Percentiles rank a stretch among this genome's conserved stretches.
These are phyloP conservation scores for Hippocampus zosterae DNA, from an alignment of 2,113 vertebrate genomes.

Conservation along the genomic window DNA sequence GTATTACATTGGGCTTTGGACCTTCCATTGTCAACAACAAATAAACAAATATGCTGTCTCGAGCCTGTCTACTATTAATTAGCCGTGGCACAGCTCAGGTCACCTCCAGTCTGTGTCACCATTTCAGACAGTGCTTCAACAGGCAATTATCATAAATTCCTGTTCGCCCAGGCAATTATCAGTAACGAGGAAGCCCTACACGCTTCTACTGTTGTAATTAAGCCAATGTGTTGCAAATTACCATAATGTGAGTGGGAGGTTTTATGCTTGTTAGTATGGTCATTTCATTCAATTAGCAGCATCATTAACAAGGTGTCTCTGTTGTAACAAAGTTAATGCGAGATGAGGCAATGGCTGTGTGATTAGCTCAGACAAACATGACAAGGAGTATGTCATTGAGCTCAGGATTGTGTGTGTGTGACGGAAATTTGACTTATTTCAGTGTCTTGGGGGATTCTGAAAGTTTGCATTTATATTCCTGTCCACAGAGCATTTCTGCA, in stretches of 20 bases:
- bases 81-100: conserved; percentile 59
- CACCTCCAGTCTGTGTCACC: conserved; percentile 55
- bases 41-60: background rate
- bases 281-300: conserved; percentile 99
- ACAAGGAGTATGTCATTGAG: background rate
- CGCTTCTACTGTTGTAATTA: conserved; percentile 99
- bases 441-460: background rate
- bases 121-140: conserved; percentile 81
- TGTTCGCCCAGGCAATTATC: conserved; percentile 94
- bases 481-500: background rate
- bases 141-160: conserved; percentile 98
- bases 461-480: background rate
- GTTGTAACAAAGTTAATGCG: conserved; percentile 67
- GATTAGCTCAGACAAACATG: conserved; percentile 91
- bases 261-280: conserved; percentile 97
- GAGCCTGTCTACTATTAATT: conserved; percentile 69
- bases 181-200: conserved; percentile 80
- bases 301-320: conserved; percentile 84
- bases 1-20: background rate
- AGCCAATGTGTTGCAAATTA: conserved; percentile 98
- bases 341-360: conserved; percentile 48
- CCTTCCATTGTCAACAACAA: background rate
- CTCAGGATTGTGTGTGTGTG: background rate
- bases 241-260: conserved; percentile 96
- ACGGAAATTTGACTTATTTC: background rate